phyloP scores from a whole-genome alignment of 1,140 invertebrate species.

The Euwallacea similis region DNA sequence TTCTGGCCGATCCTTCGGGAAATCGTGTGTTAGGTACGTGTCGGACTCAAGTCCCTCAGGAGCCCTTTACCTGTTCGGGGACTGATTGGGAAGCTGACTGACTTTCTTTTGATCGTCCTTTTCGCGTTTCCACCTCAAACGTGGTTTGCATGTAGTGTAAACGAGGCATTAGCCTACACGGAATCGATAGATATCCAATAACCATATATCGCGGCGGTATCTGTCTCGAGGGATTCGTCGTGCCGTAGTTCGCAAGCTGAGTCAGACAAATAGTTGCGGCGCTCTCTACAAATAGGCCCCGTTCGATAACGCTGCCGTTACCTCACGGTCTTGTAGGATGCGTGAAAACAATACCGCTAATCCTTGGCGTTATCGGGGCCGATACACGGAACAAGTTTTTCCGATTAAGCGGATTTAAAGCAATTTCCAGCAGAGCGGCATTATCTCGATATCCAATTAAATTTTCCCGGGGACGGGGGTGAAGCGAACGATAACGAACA shows the following conservation, averaged over 20 bases:
- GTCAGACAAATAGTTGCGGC: conserved; percentile 48
- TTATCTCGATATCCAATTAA: conserved; percentile 37
- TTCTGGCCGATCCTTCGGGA: conserved; percentile 40
- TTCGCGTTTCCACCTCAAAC: conserved; percentile 6
- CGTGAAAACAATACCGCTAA: neutral
- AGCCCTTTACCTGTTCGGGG: conserved; percentile 52
- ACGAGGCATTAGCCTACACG: conserved; percentile 41
- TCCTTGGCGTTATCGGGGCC: neutral
- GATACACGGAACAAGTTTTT: conserved; percentile 16
- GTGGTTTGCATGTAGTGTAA: conserved; percentile 38
- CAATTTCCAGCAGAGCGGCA: conserved; percentile 20
- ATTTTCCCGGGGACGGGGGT: conserved; percentile 11
- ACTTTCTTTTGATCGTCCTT: conserved; percentile 22
- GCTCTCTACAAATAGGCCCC: conserved; percentile 4
- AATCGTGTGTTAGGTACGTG: conserved; percentile 53
- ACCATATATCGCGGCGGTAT: conserved; percentile 50
- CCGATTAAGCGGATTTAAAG: conserved; percentile 24
- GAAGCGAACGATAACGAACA: conserved; percentile 24
- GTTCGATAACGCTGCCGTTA: neutral
- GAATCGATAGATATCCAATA: conserved; percentile 48
- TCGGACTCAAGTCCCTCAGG: conserved; percentile 42
- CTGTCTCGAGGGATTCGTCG: conserved; percentile 45
- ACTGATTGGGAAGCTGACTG: conserved; percentile 50
- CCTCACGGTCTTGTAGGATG: neutral
- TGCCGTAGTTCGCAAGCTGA: conserved; percentile 43